Percentiles rank a stretch among this genome's conserved stretches.
phyloP scores from a whole-genome alignment of 92 coral and sea anemone genomes.

The Diadumene lineata region DNA sequence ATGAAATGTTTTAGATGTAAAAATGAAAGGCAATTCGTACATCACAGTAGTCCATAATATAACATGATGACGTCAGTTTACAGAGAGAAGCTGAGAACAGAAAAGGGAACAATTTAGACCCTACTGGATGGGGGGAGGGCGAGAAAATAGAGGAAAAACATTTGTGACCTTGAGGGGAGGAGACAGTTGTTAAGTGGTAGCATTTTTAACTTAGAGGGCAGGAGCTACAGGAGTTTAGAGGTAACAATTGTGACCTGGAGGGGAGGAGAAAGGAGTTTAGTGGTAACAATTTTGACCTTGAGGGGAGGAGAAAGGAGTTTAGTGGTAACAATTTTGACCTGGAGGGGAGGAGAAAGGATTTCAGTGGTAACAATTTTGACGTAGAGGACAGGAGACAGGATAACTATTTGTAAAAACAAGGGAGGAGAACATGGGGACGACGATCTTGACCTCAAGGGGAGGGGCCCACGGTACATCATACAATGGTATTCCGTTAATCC shows the following conservation, averaged over 20 bases:
- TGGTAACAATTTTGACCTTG: neutral
- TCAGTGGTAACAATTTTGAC: neutral
- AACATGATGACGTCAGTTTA: too few species aligned
- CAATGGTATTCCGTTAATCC: neutral
- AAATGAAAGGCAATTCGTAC: too few species aligned
- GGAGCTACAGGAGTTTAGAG: neutral
- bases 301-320: neutral
- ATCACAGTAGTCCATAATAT: too few species aligned
- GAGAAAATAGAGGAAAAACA: neutral
- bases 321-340: neutral
- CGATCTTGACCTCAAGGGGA: neutral
- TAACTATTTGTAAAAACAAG: too few species aligned
- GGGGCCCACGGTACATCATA: neutral
- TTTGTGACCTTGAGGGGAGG: neutral
- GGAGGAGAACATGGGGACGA: too few species aligned
- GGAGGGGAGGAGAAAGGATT: neutral
- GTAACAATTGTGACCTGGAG: neutral
- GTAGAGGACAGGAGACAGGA: neutral
- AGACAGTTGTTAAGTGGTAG: neutral
- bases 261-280: neutral
- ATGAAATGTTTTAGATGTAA: too few species aligned
- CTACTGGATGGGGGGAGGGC: neutral
- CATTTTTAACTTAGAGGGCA: neutral
- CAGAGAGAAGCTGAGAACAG: neutral
- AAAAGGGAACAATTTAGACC: neutral